Evolutionary conservation across 2,888 invertebrate species (phyloP), one percentile per base, ranked within the genome.

Genomic region (Drosophila limbata): DNA sequence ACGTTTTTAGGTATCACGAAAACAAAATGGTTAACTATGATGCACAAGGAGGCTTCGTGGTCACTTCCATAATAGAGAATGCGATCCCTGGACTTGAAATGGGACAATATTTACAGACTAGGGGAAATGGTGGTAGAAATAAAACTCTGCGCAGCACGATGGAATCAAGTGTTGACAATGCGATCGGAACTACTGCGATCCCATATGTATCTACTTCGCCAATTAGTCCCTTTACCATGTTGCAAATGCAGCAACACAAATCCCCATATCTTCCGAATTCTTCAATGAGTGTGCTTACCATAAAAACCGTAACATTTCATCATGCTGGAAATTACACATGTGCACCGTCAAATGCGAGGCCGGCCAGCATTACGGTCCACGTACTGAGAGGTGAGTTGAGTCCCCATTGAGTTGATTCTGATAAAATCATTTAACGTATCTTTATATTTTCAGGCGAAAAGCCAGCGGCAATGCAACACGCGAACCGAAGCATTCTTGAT

Each of bases 21-120:
- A 95, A 95, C 87, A 94, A 96, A 80, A 96, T 97, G 96, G 96
- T 97, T 90, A 97, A 97, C 93, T 97, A 96, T 90, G 96, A 97
- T 91, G 91, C 95, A 51, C 96, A 95, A 93, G 94, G 94, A 89
- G 95, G 95, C n/a, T 93, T 93, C 68, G 90, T 90, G 25, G 92
- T 93, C 35, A 91, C 91, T 35, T 91, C 91, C 37, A 83, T 86
- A 48, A 79, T 79, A 40, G 84, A 81, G 35, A 91, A 85, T 64
- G 72, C 81, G 17, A 76, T 88, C 21, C 63, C 79, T 4, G 70
- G 59, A 11, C 47, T 81, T n/a, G 84, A 90, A 57, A 77, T 25
- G 50, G 77, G 69, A 15, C 78, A 70, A 31, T 57, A 62, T 21
- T 56, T 68, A 39, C 61, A 56, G 5, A 33, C 28, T 0, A 67